Evolutionary conservation across 2,113 vertebrate species (phyloP).

Genomic region (Archilochus colubris): DNA sequence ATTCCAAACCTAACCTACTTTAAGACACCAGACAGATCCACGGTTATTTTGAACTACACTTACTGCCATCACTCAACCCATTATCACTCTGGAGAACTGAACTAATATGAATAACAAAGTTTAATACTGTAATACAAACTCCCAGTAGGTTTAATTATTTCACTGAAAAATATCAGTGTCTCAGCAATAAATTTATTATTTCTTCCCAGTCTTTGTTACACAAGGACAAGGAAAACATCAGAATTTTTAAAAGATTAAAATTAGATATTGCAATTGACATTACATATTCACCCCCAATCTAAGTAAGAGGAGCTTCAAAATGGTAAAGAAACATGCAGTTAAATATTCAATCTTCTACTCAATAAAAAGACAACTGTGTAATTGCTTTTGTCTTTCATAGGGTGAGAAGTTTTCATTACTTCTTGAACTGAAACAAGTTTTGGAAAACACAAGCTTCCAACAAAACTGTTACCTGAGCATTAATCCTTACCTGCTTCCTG

Average conservation of each 20-base stretch:
- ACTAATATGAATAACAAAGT: neutral
- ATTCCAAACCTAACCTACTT: neutral
- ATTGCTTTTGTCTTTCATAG: neutral
- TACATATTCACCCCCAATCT: neutral
- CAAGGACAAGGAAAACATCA: neutral
- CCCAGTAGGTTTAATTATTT: neutral
- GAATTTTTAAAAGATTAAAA: neutral
- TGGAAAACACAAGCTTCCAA: neutral
- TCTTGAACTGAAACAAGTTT: neutral
- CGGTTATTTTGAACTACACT: neutral
- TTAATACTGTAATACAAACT: neutral
- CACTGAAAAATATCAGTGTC: neutral
- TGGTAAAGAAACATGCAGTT: neutral
- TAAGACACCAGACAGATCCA: neutral
- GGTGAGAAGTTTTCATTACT: neutral
- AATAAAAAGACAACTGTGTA: neutral
- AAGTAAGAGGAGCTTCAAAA: neutral
- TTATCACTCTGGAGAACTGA: neutral
- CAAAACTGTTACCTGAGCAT: constrained; percentile 55
- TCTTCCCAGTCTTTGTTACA: neutral
- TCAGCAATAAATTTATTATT: neutral
- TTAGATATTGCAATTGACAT: neutral
- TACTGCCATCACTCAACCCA: neutral
- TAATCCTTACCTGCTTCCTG: constrained; percentile 94
- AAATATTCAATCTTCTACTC: neutral